Conservation (phyloP, 1,140 invertebrate genomes). For the Paralvinella palmiformis region DNA sequence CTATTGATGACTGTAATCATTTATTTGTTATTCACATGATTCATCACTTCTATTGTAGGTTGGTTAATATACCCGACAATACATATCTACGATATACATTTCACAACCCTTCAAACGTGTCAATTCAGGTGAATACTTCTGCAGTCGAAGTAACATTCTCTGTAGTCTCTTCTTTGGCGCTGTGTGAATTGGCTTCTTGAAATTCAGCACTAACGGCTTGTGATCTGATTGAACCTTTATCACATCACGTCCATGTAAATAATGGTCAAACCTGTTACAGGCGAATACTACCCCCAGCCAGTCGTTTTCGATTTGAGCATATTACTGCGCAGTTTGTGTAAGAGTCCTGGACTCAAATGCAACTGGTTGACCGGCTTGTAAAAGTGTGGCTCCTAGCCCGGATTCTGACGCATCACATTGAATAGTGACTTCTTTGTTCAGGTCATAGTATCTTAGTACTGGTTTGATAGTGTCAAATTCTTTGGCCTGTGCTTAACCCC, state of each 20-base stretch:
- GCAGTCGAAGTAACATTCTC: constrained; percentile 48
- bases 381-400: constrained; percentile 36
- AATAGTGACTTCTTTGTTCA: constrained; percentile 27
- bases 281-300: constrained; percentile 52
- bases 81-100: constrained; percentile 30
- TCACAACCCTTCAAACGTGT: constrained; percentile 39
- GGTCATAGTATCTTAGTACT: constrained; percentile 32
- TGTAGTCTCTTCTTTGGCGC: constrained; percentile 47
- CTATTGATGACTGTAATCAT: no score
- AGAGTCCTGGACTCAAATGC: constrained; percentile 25
- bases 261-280: constrained; percentile 44
- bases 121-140: constrained; percentile 48
- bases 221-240: constrained; percentile 42
- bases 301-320: constrained; percentile 29
- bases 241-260: constrained; percentile 37
- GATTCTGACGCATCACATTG: constrained; percentile 34
- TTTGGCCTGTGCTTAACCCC: constrained; percentile 18
- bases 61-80: no score
- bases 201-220: constrained; percentile 44
- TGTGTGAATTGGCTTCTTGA: constrained; percentile 45
- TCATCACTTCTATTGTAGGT: no score
- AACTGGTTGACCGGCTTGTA: constrained; percentile 27
- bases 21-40: no score
- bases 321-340: constrained; percentile 21
- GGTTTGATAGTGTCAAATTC: constrained; percentile 11